Base-by-base conservation (phyloP, 2,888 invertebrate species). In the Tipula confusa region DNA sequence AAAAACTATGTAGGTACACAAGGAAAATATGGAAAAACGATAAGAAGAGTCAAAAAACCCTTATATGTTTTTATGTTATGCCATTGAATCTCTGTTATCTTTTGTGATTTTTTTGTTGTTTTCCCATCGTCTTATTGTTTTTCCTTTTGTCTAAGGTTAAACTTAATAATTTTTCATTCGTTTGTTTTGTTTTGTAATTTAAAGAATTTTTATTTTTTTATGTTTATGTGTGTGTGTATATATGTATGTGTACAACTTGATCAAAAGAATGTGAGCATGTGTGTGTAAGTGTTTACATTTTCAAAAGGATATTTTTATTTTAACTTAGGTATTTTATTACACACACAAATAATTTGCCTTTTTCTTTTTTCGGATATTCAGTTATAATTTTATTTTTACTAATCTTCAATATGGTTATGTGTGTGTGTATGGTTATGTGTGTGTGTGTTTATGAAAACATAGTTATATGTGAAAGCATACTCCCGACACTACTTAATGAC, bases 181-280 rank as follows among this genome's bases (percentile, higher is more conserved):
- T 36, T 43, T 4, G 43, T 43, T 43, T 24, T 64, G 64, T 24
- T 64, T 43, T 24, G 64, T 64, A 24, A 64, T 64, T 64, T 64
- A 64, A 64, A 64, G 64, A 64, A 64, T 64, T 64, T 64, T 43
- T 13, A n/a, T n/a, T n/a, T n/a, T n/a, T n/a, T n/a, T n/a, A n/a
- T n/a, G n/a, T n/a, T n/a, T n/a, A n/a, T n/a, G 2, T 11, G 11
- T 33, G 33, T 33, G 33, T 33, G 33, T 1, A 1, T 33, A 11
- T 33, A 2, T 64, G 24, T 64, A 24, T 64, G 24, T 64, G 11
- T 5, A 64, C 64, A 11, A 7, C 24, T 64, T 64, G 18, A 64
- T 64, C 64, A 64, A 64, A 64, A 64, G 64, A 64, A 64, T 64
- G n/a, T n/a, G n/a, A n/a, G n/a, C n/a, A n/a, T n/a, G n/a, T n/a